phyloP scores from a whole-genome alignment of 1,140 invertebrate species.

The Hylaeus anthracinus region DNA sequence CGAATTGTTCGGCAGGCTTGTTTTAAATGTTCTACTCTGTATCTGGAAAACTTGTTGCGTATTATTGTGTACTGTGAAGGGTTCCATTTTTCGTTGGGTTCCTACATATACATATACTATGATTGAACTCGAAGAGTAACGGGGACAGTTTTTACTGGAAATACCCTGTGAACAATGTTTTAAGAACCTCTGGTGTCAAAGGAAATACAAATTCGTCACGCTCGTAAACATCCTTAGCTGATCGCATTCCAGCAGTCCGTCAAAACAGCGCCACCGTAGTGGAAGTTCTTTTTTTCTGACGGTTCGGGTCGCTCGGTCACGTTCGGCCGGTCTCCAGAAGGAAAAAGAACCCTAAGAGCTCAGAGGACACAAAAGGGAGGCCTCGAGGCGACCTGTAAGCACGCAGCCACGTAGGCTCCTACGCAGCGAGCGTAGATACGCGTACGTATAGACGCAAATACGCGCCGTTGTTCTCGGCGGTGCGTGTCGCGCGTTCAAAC shows the following conservation, averaged over 20 bases:
- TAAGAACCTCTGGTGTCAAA: no score
- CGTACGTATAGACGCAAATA: not conserved
- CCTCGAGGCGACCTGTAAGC: not conserved
- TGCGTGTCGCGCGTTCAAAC: constrained; percentile 21
- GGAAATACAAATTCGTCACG: constrained; percentile 18
- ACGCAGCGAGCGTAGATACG: not conserved
- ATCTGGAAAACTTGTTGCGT: no score
- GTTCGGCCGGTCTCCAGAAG: constrained; percentile 30
- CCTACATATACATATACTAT: no score
- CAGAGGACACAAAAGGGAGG: constrained; percentile 16
- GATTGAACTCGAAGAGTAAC: no score
- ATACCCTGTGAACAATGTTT: no score
- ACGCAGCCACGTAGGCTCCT: constrained; percentile 2
- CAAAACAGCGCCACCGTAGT: not conserved
- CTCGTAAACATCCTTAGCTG: constrained; percentile 5
- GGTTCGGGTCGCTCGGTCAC: constrained; percentile 36
- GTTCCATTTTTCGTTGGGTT: no score
- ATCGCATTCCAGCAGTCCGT: constrained; percentile 9
- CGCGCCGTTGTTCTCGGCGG: not conserved
- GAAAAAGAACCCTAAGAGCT: not conserved
- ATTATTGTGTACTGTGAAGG: no score
- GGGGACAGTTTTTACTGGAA: no score
- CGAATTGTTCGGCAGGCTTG: no score
- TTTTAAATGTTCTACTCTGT: no score
- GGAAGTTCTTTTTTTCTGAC: not conserved